Conservation (phyloP, 1,140 invertebrate genomes). For the Eubasilissa regina region DNA sequence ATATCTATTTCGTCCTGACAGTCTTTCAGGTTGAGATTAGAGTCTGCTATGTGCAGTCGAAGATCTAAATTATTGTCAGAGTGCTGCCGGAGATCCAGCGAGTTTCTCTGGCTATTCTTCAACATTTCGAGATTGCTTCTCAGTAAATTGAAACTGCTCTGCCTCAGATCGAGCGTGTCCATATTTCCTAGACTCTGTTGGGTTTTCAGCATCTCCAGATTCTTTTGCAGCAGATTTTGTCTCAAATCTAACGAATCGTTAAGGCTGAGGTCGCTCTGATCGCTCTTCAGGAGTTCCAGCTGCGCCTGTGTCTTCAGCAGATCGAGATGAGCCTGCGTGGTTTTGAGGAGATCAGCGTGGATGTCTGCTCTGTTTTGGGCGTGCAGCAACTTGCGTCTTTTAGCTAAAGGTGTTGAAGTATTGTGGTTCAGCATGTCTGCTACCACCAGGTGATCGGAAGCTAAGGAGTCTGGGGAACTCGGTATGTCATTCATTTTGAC, state of each 20-base stretch:
- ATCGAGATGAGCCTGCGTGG: slow-evolving; percentile 54
- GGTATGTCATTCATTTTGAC: slow-evolving; percentile 55
- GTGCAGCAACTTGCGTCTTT: slow-evolving; percentile 48
- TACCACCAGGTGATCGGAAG: slow-evolving; percentile 50
- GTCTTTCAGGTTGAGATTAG: slow-evolving; percentile 2
- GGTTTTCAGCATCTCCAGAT: slow-evolving; percentile 53
- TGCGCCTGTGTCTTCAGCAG: slow-evolving; percentile 55
- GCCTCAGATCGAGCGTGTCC: slow-evolving; percentile 54
- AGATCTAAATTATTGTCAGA: slow-evolving; percentile 46
- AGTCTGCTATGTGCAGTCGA: slow-evolving; percentile 42
- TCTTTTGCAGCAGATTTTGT: slow-evolving; percentile 56
- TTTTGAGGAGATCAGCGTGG: slow-evolving; percentile 51
- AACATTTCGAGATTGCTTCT: slow-evolving; percentile 57
- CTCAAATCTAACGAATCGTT: slow-evolving; percentile 46
- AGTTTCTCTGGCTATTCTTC: slow-evolving; percentile 56
- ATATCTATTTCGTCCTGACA: slow-evolving; percentile 7
- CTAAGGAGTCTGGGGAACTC: slow-evolving; percentile 52
- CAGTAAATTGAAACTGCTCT: slow-evolving; percentile 54
- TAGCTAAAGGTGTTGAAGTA: slow-evolving; percentile 28
- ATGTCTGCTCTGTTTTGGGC: slow-evolving; percentile 44
- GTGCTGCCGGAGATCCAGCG: slow-evolving; percentile 52
- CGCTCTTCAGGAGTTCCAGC: slow-evolving; percentile 50
- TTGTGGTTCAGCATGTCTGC: slow-evolving; percentile 58
- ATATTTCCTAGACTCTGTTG: slow-evolving; percentile 47
- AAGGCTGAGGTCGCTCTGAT: slow-evolving; percentile 11